These are phyloP conservation scores for Allolobophora icterica DNA, from an alignment of 2,888 invertebrate genomes.

Conservation along the genomic window DNA sequence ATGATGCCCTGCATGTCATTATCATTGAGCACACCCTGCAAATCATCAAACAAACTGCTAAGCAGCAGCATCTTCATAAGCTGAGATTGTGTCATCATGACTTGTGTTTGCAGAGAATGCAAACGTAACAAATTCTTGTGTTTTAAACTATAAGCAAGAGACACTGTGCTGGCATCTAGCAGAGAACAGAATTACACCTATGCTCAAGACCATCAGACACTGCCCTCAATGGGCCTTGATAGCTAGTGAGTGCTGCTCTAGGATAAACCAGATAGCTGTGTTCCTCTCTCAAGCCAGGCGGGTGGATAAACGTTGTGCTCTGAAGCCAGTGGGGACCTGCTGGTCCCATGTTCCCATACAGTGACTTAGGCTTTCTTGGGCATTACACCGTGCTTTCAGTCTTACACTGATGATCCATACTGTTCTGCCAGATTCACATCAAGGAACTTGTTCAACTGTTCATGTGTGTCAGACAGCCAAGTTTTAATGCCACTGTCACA, in stretches of 20 bases:
- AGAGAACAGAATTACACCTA: too few species aligned
- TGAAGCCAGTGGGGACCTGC: too few species aligned
- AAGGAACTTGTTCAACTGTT: not conserved
- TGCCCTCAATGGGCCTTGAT: not conserved
- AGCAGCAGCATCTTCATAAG: not conserved
- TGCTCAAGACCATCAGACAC: not conserved
- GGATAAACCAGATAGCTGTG: too few species aligned
- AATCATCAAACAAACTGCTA: not conserved
- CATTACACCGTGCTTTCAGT: too few species aligned
- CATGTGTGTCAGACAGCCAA: not conserved
- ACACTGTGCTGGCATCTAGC: too few species aligned
- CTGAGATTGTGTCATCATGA: not conserved
- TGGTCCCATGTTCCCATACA: too few species aligned
- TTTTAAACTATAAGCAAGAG: not conserved
- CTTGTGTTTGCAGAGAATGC: not conserved
- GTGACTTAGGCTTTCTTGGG: too few species aligned
- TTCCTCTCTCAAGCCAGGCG: too few species aligned
- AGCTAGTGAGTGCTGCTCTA: not conserved
- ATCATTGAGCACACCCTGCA: conserved; percentile 68
- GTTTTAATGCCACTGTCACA: not conserved
- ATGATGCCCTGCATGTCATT: conserved; percentile 76
- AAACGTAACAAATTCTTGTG: not conserved
- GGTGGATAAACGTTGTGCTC: too few species aligned
- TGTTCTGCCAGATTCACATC: not conserved
- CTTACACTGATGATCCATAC: not conserved